Evolutionary conservation across 2,113 vertebrate species (phyloP).

Genomic region (Scomber colias): DNA sequence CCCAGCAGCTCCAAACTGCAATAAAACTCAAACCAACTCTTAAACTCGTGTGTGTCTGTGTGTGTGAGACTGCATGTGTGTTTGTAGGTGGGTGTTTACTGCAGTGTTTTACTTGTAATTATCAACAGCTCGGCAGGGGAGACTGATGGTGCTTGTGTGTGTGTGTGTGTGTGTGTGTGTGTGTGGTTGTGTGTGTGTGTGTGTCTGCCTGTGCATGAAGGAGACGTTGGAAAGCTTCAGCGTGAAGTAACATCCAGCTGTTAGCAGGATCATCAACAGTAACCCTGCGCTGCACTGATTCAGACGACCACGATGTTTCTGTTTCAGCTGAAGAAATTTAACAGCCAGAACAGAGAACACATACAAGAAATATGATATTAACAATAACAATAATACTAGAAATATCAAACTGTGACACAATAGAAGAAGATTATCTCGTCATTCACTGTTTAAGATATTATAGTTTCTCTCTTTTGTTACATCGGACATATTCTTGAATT

Average conservation of each 20-base stretch:
- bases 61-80: slow-evolving; percentile 16
- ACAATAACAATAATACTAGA: not conserved
- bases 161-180: slow-evolving; percentile 14
- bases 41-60: slow-evolving; percentile 8
- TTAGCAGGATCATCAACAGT: slow-evolving; percentile 45
- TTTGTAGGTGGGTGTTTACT: slow-evolving; percentile 57
- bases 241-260: slow-evolving; percentile 59
- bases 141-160: slow-evolving; percentile 32
- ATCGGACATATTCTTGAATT: not conserved
- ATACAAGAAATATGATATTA: not conserved
- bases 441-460: no score
- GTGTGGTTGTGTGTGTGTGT: slow-evolving; percentile 32
- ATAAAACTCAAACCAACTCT: slow-evolving; percentile 11
- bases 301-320: not conserved
- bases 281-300: slow-evolving; percentile 20
- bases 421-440: no score
- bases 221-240: slow-evolving; percentile 23
- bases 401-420: not conserved
- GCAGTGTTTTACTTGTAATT: slow-evolving; percentile 72
- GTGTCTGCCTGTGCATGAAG: not conserved
- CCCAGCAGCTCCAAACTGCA: slow-evolving; percentile 44
- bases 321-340: not conserved
- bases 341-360: not conserved
- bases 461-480: not conserved
- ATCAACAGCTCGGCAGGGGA: slow-evolving; percentile 67